Percentiles rank a stretch among this genome's conserved stretches.
phyloP scores from a whole-genome alignment of 2,113 vertebrate genomes.

The Nansenia antarctica region DNA sequence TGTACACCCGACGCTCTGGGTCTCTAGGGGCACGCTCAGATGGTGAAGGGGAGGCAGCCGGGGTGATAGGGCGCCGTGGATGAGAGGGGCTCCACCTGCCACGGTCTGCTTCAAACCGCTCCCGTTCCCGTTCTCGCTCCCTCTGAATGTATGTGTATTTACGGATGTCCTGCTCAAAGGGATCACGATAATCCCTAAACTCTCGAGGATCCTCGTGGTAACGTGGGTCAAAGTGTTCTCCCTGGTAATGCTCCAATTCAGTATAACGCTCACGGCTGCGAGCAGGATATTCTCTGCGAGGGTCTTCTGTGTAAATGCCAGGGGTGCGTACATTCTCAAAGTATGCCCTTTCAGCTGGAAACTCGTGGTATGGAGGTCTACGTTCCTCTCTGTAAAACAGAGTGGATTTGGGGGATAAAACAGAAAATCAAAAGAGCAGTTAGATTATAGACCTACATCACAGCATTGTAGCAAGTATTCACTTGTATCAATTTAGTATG shows the following conservation, averaged over 20 bases:
- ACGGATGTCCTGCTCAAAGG: constrained; percentile 94
- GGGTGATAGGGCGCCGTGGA: constrained; percentile 85
- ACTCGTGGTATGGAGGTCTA: constrained; percentile 91
- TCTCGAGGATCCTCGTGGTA: constrained; percentile 95
- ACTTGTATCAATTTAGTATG: neutral
- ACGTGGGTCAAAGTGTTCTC: constrained; percentile 93
- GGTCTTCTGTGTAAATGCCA: constrained; percentile 89
- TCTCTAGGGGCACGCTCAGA: constrained; percentile 90
- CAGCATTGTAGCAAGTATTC: neutral
- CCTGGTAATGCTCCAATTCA: constrained; percentile 94
- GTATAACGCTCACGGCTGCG: constrained; percentile 92
- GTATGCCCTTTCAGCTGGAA: constrained; percentile 89
- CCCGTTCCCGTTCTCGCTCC: constrained; percentile 89
- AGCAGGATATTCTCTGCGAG: constrained; percentile 89
- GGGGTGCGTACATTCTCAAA: constrained; percentile 90
- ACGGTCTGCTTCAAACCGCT: constrained; percentile 91
- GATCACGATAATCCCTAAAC: constrained; percentile 92
- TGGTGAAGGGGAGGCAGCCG: constrained; percentile 84
- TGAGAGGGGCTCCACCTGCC: constrained; percentile 94
- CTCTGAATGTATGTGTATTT: constrained; percentile 97
- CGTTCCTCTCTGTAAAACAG: constrained; percentile 84
- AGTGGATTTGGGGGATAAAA: neutral
- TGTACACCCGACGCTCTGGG: constrained; percentile 89
- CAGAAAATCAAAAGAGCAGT: neutral
- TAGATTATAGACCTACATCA: neutral